phyloP scores from a whole-genome alignment of 2,797 vertebrate species.

The Sparidentex hasta region DNA sequence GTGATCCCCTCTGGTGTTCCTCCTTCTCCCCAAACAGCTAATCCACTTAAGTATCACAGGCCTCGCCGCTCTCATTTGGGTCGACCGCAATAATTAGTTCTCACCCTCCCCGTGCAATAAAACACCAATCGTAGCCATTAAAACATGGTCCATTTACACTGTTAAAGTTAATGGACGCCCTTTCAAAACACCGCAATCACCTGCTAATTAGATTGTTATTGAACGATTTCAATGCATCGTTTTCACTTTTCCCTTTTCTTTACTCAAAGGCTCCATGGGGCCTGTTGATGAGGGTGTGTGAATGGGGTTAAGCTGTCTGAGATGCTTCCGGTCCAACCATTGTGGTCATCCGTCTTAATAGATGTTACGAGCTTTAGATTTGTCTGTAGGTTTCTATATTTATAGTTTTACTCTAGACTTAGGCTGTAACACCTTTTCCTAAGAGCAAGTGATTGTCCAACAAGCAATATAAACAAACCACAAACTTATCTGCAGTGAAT shows the following conservation, averaged over 20 bases:
- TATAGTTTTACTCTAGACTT: background rate
- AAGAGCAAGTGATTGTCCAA: too few species aligned
- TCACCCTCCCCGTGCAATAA: conserved; percentile 31
- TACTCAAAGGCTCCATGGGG: background rate
- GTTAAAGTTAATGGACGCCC: conserved; percentile 20
- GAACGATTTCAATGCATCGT: conserved; percentile 17
- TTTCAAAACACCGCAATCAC: conserved; percentile 39
- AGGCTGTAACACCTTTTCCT: too few species aligned
- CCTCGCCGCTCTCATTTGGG: conserved; percentile 40
- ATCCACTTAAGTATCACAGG: conserved; percentile 68
- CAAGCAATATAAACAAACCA: too few species aligned
- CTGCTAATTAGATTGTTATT: conserved; percentile 50
- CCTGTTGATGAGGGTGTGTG: conserved; percentile 33
- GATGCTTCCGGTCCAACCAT: conserved; percentile 17
- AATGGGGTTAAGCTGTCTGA: conserved; percentile 26
- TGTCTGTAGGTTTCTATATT: conserved; percentile 13
- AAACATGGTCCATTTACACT: conserved; percentile 39
- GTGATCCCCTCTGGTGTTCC: conserved; percentile 54
- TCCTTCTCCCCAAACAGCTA: conserved; percentile 56
- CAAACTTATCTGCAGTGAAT: too few species aligned
- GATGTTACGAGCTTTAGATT: background rate
- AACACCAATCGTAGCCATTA: conserved; percentile 36
- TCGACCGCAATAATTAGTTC: conserved; percentile 43
- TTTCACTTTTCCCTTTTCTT: conserved; percentile 9
- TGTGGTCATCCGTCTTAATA: conserved; percentile 7